Conservation (phyloP, 2,888 invertebrate genomes). For the Adelphocoris suturalis region DNA sequence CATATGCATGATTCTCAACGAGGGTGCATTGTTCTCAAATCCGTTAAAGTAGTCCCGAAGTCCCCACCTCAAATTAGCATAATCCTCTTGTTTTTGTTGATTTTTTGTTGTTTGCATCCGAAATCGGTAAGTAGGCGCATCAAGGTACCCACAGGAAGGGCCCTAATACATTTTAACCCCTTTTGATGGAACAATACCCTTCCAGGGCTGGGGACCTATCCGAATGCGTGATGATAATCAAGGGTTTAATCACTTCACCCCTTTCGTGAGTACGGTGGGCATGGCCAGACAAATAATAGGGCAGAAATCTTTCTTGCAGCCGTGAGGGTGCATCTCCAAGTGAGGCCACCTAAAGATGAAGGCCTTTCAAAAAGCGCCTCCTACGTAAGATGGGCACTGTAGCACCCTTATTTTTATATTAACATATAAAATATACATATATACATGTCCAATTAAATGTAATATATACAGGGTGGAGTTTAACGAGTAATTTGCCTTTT, state of each 20-base stretch:
- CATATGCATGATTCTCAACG: constrained; percentile 7
- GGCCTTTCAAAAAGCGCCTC: neutral
- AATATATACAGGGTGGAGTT: no score
- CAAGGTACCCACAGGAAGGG: constrained; percentile 16
- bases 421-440: no score
- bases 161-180: constrained; percentile 12
- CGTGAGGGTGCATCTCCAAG: neutral
- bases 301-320: neutral
- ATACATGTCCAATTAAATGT: no score
- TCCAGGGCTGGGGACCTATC: neutral
- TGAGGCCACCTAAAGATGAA: neutral
- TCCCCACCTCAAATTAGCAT: constrained; percentile 1
- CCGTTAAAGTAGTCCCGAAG: neutral
- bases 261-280: neutral
- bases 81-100: constrained; percentile 27
- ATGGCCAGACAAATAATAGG: neutral
- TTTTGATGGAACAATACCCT: constrained; percentile 1
- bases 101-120: constrained; percentile 8
- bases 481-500: no score
- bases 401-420: neutral
- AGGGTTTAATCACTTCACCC: constrained; percentile 13
- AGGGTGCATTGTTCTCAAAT: neutral
- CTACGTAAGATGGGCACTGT: neutral
- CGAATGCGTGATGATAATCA: constrained; percentile 8
- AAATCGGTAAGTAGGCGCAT: neutral